These are phyloP conservation scores for Neuroterus valhalla DNA, from an alignment of 1,140 invertebrate species.

Conservation along the genomic window DNA sequence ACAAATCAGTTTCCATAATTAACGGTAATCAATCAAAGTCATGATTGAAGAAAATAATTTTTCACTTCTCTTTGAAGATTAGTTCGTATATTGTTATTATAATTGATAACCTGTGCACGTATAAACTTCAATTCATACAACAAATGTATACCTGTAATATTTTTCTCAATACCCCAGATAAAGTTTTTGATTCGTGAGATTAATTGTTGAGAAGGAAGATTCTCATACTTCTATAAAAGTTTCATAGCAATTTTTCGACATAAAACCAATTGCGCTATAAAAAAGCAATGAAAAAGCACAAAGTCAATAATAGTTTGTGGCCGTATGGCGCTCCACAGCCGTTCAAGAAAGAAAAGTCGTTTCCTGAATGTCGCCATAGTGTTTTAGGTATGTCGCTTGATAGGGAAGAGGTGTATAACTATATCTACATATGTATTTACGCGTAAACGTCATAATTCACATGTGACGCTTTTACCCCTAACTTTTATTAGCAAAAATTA, in stretches of 20 bases:
- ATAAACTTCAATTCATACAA: too few species aligned
- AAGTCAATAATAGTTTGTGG: conserved; percentile 15
- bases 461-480: not conserved
- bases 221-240: conserved; percentile 8
- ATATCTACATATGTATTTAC: not conserved
- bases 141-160: too few species aligned
- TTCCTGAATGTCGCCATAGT: not conserved
- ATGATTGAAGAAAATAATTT: too few species aligned
- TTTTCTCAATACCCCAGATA: not conserved
- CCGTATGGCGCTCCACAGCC: not conserved
- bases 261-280: not conserved
- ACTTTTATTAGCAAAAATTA: conserved; percentile 50
- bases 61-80: too few species aligned
- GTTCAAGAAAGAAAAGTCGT: conserved; percentile 7
- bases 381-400: not conserved
- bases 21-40: too few species aligned
- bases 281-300: conserved; percentile 3
- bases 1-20: too few species aligned
- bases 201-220: not conserved
- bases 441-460: conserved; percentile 19
- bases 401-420: not conserved
- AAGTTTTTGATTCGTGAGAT: not conserved
- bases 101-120: too few species aligned
- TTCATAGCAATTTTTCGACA: not conserved
- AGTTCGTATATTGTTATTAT: too few species aligned